Evolutionary conservation across 2,113 vertebrate genomes (phyloP).

Genomic region (Cyprinodon tularosa): DNA sequence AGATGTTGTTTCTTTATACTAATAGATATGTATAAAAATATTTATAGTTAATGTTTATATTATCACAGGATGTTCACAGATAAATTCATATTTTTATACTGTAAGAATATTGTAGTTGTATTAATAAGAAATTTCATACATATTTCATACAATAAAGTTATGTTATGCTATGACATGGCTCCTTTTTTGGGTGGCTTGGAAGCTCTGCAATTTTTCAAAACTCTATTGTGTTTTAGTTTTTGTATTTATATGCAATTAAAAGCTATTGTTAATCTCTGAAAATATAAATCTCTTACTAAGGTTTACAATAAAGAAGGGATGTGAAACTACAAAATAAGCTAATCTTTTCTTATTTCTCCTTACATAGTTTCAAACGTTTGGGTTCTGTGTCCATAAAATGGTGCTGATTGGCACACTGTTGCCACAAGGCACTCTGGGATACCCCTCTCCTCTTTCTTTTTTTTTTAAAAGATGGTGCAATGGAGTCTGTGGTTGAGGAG

Average conservation of each 20-base stretch:
- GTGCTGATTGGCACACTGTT: not conserved
- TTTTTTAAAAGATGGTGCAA: slow-evolving; percentile 1
- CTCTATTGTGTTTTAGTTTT: not conserved
- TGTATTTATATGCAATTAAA: not conserved
- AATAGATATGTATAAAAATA: no score
- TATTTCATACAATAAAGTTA: not conserved
- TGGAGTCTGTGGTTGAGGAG: not conserved
- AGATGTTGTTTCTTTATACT: no score
- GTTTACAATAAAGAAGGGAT: not conserved
- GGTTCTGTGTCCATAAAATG: not conserved
- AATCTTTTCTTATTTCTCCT: not conserved
- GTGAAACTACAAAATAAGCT: not conserved
- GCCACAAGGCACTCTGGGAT: slow-evolving; percentile 4
- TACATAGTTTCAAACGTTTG: not conserved
- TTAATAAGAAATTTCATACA: no score
- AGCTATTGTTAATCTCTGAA: not conserved
- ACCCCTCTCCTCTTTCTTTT: not conserved
- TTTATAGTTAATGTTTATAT: no score
- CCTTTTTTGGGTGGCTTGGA: not conserved
- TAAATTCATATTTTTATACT: no score
- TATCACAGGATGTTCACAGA: no score
- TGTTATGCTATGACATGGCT: not conserved
- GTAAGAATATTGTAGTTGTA: no score
- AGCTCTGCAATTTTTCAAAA: not conserved
- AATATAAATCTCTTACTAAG: not conserved